phyloP scores from a whole-genome alignment of 2,113 vertebrate genomes.

The Paralichthys olivaceus region DNA sequence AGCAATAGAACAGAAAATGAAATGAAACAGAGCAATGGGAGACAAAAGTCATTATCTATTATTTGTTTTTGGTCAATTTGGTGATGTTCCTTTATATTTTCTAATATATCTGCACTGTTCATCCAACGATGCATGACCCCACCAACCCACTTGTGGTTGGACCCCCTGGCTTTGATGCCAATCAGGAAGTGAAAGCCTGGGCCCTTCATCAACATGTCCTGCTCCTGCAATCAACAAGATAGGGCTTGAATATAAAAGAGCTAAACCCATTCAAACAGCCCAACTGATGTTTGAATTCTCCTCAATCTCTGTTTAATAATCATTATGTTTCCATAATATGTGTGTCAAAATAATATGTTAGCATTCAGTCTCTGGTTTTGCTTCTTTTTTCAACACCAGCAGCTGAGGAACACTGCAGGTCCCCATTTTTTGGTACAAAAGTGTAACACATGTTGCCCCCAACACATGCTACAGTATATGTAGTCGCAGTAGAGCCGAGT shows the following conservation, averaged over 20 bases:
- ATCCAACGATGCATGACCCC: neutral
- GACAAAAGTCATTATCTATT: slow-evolving; percentile 1
- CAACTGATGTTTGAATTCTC: neutral
- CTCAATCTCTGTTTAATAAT: neutral
- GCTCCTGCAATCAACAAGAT: slow-evolving; percentile 57
- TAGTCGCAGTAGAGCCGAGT: neutral
- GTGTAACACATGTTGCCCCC: neutral
- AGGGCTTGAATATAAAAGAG: neutral
- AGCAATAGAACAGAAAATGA: slow-evolving; percentile 4
- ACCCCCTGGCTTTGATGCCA: slow-evolving; percentile 18
- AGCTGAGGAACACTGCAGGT: neutral
- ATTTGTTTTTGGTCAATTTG: slow-evolving; percentile 12
- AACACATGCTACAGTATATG: neutral
- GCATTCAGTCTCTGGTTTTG: neutral
- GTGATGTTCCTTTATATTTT: neutral
- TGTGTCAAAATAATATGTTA: neutral
- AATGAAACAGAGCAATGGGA: neutral
- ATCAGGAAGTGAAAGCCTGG: slow-evolving; percentile 40
- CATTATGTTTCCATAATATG: no score
- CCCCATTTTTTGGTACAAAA: neutral
- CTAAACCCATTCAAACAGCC: slow-evolving; percentile 8
- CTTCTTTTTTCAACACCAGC: neutral
- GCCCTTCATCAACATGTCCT: slow-evolving; percentile 29
- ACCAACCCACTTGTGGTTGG: neutral
- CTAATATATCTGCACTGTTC: neutral